Evolutionary conservation across 2,888 invertebrate genomes (phyloP).

Genomic region (Drosophila prostipennis): DNA sequence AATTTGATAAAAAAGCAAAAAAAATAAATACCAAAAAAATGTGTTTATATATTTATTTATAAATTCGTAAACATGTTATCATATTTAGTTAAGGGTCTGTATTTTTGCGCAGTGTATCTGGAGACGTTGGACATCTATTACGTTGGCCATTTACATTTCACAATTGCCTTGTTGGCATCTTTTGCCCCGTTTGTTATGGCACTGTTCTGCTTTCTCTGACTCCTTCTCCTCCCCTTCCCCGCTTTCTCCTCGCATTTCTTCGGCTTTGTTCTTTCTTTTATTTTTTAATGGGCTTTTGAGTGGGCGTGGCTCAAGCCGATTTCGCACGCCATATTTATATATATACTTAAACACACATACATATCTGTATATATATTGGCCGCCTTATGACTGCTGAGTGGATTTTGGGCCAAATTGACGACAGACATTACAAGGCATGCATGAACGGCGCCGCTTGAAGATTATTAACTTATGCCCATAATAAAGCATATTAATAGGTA

Average conservation of each 20-base stretch:
- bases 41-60: too few species aligned
- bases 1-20: too few species aligned
- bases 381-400: slow-evolving; percentile 36
- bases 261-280: slow-evolving; percentile 27
- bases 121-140: slow-evolving; percentile 71
- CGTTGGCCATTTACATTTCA: slow-evolving; percentile 73
- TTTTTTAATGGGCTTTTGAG: slow-evolving; percentile 43
- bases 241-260: slow-evolving; percentile 25
- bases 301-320: slow-evolving; percentile 41
- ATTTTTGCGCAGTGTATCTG: slow-evolving; percentile 6
- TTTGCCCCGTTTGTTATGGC: slow-evolving; percentile 70
- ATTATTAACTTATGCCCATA: slow-evolving; percentile 26
- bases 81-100: neutral
- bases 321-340: slow-evolving; percentile 23
- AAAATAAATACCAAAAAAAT: too few species aligned
- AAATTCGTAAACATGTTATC: too few species aligned
- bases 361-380: neutral
- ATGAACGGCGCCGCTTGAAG: slow-evolving; percentile 22
- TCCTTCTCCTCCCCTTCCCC: neutral
- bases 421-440: slow-evolving; percentile 26
- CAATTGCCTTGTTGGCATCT: slow-evolving; percentile 78
- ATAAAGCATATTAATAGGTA: slow-evolving; percentile 27
- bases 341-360: neutral
- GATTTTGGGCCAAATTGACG: slow-evolving; percentile 39
- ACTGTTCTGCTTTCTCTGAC: slow-evolving; percentile 46